These are phyloP conservation scores for Leucophora obtusa DNA, from an alignment of 2,888 invertebrate species.

Conservation along the genomic window DNA sequence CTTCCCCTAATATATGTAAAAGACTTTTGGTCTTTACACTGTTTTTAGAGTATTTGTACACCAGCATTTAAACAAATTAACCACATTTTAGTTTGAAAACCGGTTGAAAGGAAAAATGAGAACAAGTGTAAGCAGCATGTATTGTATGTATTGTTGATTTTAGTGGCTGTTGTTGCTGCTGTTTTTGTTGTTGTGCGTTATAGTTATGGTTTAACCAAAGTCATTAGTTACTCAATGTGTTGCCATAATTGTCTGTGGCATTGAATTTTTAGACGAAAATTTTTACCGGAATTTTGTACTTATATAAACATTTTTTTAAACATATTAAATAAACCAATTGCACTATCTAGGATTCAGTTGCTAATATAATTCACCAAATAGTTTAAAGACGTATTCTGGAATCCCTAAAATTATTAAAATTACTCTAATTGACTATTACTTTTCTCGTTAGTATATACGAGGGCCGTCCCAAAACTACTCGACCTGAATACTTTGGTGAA, in stretches of 20 bases:
- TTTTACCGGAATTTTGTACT: neutral
- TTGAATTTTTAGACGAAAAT: constrained; percentile 16
- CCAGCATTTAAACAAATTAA: constrained; percentile 76
- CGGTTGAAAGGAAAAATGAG: constrained; percentile 24
- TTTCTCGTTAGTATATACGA: no score
- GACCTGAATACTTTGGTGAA: no score
- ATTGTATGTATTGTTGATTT: constrained; percentile 24
- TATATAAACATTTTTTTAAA: no score
- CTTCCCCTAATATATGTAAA: no score
- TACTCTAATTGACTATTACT: no score
- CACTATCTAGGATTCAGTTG: no score
- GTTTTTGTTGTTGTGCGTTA: constrained; percentile 40
- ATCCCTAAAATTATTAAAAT: no score
- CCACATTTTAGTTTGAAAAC: constrained; percentile 68
- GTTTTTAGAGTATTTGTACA: constrained; percentile 66
- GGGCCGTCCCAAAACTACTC: no score
- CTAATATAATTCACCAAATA: no score
- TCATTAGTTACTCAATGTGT: constrained; percentile 74
- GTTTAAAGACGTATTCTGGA: no score
- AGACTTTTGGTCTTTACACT: constrained; percentile 66
- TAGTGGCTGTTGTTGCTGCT: constrained; percentile 17
- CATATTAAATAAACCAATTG: no score
- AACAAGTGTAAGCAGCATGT: constrained; percentile 14
- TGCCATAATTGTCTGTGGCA: constrained; percentile 64
- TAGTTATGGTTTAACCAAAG: constrained; percentile 70